Conservation (phyloP, 2,797 vertebrate genomes). For the Percopsis omiscomaycus region DNA sequence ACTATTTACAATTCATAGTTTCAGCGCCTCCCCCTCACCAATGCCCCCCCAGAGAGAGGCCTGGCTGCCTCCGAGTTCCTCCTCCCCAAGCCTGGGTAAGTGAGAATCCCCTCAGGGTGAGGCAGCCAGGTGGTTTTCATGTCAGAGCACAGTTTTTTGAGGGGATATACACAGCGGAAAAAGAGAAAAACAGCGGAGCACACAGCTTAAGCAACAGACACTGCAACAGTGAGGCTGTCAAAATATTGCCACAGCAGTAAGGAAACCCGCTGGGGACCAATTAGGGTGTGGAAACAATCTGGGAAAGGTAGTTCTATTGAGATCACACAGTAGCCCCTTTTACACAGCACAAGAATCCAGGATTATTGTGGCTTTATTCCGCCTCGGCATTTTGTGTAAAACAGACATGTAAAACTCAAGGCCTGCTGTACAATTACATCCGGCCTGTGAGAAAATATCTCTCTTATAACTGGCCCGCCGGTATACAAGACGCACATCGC, state of each 20-base stretch:
- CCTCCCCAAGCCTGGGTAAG: conserved; percentile 11
- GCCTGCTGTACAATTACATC: no score
- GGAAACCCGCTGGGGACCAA: conserved; percentile 18
- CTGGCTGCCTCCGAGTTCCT: conserved; percentile 11
- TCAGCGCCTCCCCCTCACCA: conserved; percentile 12
- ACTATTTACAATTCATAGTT: conserved; percentile 40
- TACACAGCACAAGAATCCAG: no score
- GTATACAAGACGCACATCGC: no score
- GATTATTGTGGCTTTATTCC: no score
- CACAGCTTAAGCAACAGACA: conserved; percentile 25
- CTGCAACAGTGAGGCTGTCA: conserved; percentile 26
- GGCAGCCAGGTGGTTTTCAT: conserved; percentile 45
- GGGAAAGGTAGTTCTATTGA: not conserved
- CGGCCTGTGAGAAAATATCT: no score
- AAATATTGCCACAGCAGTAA: conserved; percentile 23
- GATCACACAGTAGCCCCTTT: no score
- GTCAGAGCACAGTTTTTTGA: conserved; percentile 39
- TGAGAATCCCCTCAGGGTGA: conserved; percentile 33
- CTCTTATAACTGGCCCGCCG: no score
- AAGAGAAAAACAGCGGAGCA: conserved; percentile 21
- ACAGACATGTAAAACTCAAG: no score
- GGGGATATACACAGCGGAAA: conserved; percentile 11
- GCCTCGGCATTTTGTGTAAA: no score
- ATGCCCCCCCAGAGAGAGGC: conserved; percentile 4
- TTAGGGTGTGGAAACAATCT: conserved; percentile 22